Evolutionary conservation across 2,888 invertebrate genomes (phyloP), one percentile per base, ranked within the genome.

Genomic region (Scotopteryx bipunctaria): DNA sequence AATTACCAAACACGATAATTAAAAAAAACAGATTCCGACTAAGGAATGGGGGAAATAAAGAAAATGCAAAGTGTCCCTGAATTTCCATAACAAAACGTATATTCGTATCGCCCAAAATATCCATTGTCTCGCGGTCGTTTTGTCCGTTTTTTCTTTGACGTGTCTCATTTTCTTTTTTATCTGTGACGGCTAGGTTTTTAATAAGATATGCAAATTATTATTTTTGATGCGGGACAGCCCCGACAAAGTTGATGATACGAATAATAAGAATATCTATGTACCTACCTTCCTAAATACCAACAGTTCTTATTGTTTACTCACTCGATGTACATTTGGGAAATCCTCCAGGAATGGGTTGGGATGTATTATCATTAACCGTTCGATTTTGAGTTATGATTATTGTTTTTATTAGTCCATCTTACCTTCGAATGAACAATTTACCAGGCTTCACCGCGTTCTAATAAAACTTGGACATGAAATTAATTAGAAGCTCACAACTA

Each of bases 1-100:
- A 90, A 90, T 90, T 89, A 87, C 86, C 83, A 89, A 90, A 88
- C 87, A 88, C 85, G 87, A 85, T 88, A 88, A 88, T 90, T 89
- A 89, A 88, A 83, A 40, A 88, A 87, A 88, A 86, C 88, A 88
- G 88, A 89, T 86, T 86, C 70, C 70, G 68, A 16, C 45, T 32
- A 47, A 76, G 78, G 74, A 76, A 81, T 75, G 74, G 73, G 79
- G 78, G 79, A 82, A 81, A 86, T 82, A 84, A 86, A 86, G 86
- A 84, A 85, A 88, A 88, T 88, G 86, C 87, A 85, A 86, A 90
- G 86, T 86, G 85, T 86, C 84, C 83, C 84, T 69, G 80, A 83
- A 88, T 89, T 87, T 89, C 86, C 87, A 90, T 89, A 72, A 89
- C 84, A 89, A 89, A 84, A 76, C 78, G 73, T 78, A 75, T 82